These are phyloP conservation scores for Ernsta delagoae DNA, from an alignment of 2,888 invertebrate species.

Conservation along the genomic window DNA sequence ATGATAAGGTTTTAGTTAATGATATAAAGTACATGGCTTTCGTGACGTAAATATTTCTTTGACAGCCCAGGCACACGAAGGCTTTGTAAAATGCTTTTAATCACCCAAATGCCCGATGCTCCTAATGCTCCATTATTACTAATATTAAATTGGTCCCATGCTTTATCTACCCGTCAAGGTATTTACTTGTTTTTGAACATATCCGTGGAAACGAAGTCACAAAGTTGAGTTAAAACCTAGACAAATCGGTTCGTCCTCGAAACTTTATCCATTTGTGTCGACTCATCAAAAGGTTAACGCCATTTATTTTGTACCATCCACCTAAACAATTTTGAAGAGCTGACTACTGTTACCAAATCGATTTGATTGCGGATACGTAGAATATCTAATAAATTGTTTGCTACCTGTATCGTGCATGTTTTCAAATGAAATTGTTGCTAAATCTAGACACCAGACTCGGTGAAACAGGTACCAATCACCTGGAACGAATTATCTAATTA, in stretches of 20 bases:
- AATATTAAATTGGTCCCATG: no score
- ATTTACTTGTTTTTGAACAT: background rate
- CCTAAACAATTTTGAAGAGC: background rate
- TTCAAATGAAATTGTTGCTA: background rate
- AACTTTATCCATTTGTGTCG: background rate
- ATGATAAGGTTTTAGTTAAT: no score
- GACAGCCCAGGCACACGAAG: no score
- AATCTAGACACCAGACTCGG: background rate
- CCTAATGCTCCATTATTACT: no score
- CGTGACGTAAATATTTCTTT: no score
- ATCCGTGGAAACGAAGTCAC: background rate
- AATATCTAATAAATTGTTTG: background rate
- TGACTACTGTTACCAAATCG: constrained; percentile 2
- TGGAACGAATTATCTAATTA: background rate
- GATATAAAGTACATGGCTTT: no score
- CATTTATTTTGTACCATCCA: background rate
- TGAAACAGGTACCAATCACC: background rate
- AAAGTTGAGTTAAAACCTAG: background rate
- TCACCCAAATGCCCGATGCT: no score
- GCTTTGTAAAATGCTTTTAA: no score
- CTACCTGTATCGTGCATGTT: background rate
- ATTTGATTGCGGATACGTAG: background rate
- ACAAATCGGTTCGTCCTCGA: background rate
- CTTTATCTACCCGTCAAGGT: no score
- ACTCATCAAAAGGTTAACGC: background rate